Evolutionary conservation across 1,140 invertebrate species (phyloP).

Genomic region (Euura lappo): DNA sequence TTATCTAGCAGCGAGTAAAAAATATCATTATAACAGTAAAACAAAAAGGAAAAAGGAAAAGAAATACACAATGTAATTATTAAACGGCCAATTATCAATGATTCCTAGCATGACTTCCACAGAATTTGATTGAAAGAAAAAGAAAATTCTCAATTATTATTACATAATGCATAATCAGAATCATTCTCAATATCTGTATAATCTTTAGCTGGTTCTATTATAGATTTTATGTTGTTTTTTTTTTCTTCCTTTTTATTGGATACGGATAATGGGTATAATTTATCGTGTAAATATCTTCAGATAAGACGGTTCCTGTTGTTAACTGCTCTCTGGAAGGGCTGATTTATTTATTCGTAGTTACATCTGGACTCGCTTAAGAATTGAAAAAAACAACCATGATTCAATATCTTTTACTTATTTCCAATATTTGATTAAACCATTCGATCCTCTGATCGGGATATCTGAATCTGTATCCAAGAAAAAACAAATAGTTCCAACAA

Average conservation of each 20-base stretch:
- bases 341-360: neutral
- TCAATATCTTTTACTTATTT: neutral
- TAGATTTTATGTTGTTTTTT: neutral
- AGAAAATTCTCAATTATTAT: neutral
- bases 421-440: neutral
- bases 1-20: no score
- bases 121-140: neutral
- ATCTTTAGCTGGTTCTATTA: no score
- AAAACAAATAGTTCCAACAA: no score
- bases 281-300: neutral
- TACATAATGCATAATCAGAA: neutral
- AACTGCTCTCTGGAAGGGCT: neutral
- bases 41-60: neutral
- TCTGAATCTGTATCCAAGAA: no score
- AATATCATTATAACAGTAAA: neutral
- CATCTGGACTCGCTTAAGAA: no score
- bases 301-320: neutral
- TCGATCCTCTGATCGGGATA: no score
- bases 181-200: no score
- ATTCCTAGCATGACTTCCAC: neutral
- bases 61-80: neutral
- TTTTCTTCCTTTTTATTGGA: neutral
- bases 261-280: neutral
- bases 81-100: neutral
- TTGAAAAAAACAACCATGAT: neutral